Evolutionary conservation across 2,797 vertebrate genomes (phyloP).

Genomic region (Heterohyrax brucei): DNA sequence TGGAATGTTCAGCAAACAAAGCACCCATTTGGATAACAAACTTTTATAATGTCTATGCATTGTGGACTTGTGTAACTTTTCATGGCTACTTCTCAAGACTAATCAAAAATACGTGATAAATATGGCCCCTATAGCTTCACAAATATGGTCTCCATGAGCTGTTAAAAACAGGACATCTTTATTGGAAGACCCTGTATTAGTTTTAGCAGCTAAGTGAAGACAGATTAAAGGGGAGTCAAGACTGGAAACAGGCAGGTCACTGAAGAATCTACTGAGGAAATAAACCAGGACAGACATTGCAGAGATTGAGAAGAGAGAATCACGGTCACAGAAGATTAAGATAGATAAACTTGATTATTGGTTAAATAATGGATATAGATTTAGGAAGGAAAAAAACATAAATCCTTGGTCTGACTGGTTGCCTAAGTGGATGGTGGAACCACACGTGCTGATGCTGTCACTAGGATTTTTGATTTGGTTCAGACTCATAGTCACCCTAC

Average conservation of each 20-base stretch:
- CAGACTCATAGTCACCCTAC: background rate
- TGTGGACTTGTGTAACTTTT: too few species aligned
- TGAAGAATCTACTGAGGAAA: background rate
- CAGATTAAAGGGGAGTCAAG: background rate
- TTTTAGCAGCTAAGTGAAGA: constrained; percentile 43
- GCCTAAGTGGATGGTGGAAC: background rate
- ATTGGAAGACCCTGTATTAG: background rate
- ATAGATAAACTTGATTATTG: background rate
- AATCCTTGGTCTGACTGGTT: background rate
- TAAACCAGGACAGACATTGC: background rate
- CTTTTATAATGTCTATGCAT: too few species aligned
- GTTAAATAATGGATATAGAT: background rate
- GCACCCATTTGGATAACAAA: too few species aligned
- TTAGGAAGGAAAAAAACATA: background rate
- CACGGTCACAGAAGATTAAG: background rate
- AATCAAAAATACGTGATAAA: too few species aligned
- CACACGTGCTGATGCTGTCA: background rate
- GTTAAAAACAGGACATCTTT: too few species aligned
- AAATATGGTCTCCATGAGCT: too few species aligned
- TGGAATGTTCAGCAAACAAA: too few species aligned
- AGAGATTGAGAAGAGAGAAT: background rate
- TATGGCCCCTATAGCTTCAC: too few species aligned
- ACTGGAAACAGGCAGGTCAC: background rate
- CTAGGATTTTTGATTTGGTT: background rate
- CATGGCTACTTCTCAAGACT: too few species aligned